Conservation (phyloP, 2,888 invertebrate species). For the Mythimna lalbum region DNA sequence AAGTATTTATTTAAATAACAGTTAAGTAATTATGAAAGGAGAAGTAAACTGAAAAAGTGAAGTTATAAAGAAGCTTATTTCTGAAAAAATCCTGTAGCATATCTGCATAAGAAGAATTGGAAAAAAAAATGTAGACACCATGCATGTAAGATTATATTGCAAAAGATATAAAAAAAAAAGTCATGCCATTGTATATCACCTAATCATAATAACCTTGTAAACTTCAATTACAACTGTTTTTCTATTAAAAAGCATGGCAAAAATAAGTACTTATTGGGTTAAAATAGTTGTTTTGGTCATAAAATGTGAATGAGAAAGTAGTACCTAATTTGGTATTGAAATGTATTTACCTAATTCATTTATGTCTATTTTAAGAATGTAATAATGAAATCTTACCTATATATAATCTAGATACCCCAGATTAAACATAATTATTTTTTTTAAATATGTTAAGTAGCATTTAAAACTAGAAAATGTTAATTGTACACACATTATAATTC, state of each 20-base stretch:
- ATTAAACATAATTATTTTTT: conserved; percentile 4
- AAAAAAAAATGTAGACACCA: too few relatives aligned
- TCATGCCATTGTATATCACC: too few relatives aligned
- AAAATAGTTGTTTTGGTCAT: background rate
- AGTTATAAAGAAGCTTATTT: too few relatives aligned
- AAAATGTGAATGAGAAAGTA: background rate
- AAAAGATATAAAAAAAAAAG: too few relatives aligned
- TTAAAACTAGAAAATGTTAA: conserved; percentile 24
- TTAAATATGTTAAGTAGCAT: background rate
- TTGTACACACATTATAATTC: conserved; percentile 16
- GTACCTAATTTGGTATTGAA: background rate
- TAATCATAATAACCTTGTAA: background rate
- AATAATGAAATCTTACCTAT: background rate
- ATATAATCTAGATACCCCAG: conserved; percentile 1
- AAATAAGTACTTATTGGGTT: background rate
- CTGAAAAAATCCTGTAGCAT: too few relatives aligned
- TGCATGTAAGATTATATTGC: too few relatives aligned
- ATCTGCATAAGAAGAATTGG: too few relatives aligned
- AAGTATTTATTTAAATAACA: background rate
- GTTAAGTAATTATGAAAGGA: too few relatives aligned
- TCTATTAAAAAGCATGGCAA: background rate
- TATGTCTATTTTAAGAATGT: conserved; percentile 5
- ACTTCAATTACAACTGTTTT: background rate
- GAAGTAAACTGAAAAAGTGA: too few relatives aligned
- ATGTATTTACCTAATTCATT: conserved; percentile 4